phyloP scores from a whole-genome alignment of 1,140 invertebrate species.

The Brachionus manjavacas region DNA sequence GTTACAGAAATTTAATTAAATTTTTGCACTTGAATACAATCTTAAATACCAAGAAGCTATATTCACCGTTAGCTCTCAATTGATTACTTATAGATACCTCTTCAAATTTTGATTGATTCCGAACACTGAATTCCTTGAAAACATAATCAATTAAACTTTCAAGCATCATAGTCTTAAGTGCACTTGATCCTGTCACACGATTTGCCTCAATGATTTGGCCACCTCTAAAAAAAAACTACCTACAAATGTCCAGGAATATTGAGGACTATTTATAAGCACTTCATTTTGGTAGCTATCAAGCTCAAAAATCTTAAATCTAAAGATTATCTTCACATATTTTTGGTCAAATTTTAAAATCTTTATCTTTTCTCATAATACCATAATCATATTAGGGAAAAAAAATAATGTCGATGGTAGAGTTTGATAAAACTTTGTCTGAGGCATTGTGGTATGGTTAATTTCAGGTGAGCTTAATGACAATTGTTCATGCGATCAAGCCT shows the following conservation, averaged over 20 bases:
- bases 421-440: constrained; percentile 3
- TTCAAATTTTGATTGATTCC: constrained; percentile 10
- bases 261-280: neutral
- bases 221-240: neutral
- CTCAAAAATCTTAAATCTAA: neutral
- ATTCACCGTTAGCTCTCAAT: neutral
- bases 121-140: neutral
- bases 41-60: constrained; percentile 1
- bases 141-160: neutral
- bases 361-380: constrained; percentile 24
- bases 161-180: neutral
- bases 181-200: neutral
- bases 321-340: constrained; percentile 9
- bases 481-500: neutral
- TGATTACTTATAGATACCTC: constrained; percentile 4
- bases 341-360: neutral
- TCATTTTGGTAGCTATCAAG: neutral
- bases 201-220: neutral
- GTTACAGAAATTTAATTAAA: constrained; percentile 32
- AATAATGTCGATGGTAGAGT: neutral
- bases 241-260: neutral
- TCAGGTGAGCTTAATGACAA: neutral
- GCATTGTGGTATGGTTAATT: neutral
- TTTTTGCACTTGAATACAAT: constrained; percentile 2
- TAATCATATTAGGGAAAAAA: constrained; percentile 10